Evolutionary conservation across 2,888 invertebrate genomes (phyloP), one percentile per base, ranked within the genome.

Genomic region (Amblyjoppa fuscipennis): DNA sequence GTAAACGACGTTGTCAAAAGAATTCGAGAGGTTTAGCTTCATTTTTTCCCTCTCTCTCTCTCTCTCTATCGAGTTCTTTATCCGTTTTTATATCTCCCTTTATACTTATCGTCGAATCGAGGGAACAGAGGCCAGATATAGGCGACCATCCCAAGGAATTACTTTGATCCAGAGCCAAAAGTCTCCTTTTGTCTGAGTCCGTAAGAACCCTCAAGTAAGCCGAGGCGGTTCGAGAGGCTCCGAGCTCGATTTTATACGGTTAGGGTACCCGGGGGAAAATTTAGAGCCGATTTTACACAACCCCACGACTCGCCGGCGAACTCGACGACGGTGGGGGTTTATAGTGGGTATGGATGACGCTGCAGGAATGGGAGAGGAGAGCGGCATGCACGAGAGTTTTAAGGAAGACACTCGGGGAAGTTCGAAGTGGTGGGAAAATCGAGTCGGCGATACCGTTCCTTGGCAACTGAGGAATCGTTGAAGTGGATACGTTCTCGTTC

Each of bases 151-250:
- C 25, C 66, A 38, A 74, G 75, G 75, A 79, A 85, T 82, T 78
- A 85, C 85, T 85, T 85, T 85, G 85, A 85, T 85, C 85, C 85
- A 11, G 69, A 75, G 85, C 81, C 85, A 82, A 85, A 85, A 85
- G 78, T 79, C 77, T 81, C 69, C 81, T 78, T 84, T 84, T 78
- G 84, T 84, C 81, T 78, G 74, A 69, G 81, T 49, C 51, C 74
- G 74, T 45, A 51, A 84, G 81, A 78, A 73, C 69, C 77, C 81
- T 84, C 81, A 69, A 78, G 64, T 38, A 49, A 74, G 73, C 70
- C 69, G 61, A 45, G 45, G 6, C 53, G 71, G 70, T 68, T 74
- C 81, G 78, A 84, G 81, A 73, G 78, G 75, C 78, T 81, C 49
- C 31, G 64, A 70, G 77, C 49, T 79, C 81, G 81, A 79, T 85